These are phyloP conservation scores for Sebastes trivittatus DNA, from an alignment of 2,797 vertebrate genomes.

Conservation along the genomic window DNA sequence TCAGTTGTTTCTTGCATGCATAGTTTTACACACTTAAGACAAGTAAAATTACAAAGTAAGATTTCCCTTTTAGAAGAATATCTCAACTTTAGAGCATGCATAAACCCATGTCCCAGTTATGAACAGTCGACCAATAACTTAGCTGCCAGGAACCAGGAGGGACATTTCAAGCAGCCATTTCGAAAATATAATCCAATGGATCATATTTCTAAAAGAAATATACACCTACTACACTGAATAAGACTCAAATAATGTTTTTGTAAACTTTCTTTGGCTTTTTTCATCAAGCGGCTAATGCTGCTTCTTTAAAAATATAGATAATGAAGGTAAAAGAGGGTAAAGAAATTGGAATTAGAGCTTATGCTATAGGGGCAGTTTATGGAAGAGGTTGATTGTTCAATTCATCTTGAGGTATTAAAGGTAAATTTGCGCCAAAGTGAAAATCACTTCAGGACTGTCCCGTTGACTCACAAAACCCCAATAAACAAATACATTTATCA, in stretches of 20 bases:
- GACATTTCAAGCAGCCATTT: constrained; percentile 23
- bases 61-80: constrained; percentile 47
- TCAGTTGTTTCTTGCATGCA: constrained; percentile 78
- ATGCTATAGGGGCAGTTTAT: constrained; percentile 1
- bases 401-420: constrained; percentile 61
- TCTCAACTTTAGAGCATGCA: constrained; percentile 57
- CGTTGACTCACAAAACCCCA: constrained; percentile 17
- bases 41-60: constrained; percentile 65
- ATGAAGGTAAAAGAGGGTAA: constrained; percentile 13
- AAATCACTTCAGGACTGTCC: constrained; percentile 17
- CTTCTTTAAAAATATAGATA: constrained; percentile 35
- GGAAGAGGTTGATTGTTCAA: constrained; percentile 51
- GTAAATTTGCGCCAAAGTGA: constrained; percentile 41
- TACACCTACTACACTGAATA: constrained; percentile 22
- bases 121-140: constrained; percentile 34
- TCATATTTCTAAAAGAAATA: constrained; percentile 16
- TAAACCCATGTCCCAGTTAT: constrained; percentile 12
- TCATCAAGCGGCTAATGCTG: constrained; percentile 33
- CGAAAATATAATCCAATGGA: constrained; percentile 29
- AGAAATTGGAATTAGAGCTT: background rate
- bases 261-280: constrained; percentile 76
- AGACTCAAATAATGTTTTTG: constrained; percentile 36
- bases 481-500: constrained; percentile 22
- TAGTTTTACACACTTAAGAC: constrained; percentile 76
- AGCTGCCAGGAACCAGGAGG: constrained; percentile 15